phyloP scores from a whole-genome alignment of 2,797 vertebrate species.

The Mergus octosetaceus region DNA sequence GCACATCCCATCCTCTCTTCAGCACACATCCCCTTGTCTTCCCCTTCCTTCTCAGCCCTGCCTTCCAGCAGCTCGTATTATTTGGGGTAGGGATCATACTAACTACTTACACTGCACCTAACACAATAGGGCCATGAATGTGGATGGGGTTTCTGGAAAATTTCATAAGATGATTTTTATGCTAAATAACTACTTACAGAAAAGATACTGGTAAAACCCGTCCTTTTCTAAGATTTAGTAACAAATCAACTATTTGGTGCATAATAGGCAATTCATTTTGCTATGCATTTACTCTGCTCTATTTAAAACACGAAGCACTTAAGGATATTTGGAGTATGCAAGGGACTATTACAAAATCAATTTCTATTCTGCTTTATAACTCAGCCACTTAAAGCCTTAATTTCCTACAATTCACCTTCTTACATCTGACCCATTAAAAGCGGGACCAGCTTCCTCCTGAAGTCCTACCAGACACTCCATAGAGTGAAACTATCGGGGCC shows the following conservation, averaged over 20 bases:
- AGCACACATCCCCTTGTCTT: background rate
- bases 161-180: background rate
- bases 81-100: background rate
- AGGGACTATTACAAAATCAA: conserved; percentile 67
- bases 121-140: background rate
- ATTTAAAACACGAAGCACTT: conserved; percentile 62
- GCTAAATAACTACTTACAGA: background rate
- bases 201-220: background rate
- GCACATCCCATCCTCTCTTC: background rate
- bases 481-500: background rate
- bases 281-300: conserved; percentile 35
- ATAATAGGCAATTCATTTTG: conserved; percentile 54
- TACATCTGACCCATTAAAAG: background rate
- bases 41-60: background rate
- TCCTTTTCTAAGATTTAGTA: background rate
- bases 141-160: background rate
- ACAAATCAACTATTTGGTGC: background rate
- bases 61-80: background rate
- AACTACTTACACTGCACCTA: background rate
- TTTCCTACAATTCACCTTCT: conserved; percentile 43
- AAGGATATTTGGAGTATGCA: conserved; percentile 44
- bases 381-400: conserved; percentile 62
- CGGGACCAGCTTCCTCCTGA: conserved; percentile 5
- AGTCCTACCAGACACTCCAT: background rate
- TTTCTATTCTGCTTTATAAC: conserved; percentile 59